Conservation (phyloP, 2,888 invertebrate species). For the Yponomeuta evonymella region DNA sequence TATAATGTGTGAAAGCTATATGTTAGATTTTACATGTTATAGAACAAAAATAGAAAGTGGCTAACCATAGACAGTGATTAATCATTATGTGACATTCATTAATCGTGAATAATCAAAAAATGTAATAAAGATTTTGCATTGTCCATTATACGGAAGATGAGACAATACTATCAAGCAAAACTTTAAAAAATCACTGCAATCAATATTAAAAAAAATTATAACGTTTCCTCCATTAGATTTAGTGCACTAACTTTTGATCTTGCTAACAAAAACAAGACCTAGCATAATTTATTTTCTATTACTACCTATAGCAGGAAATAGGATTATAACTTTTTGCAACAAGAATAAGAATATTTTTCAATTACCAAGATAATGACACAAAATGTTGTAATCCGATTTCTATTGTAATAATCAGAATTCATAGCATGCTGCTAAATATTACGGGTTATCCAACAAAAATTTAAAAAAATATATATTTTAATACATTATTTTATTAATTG, state of each 20-base stretch:
- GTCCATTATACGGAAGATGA: background rate
- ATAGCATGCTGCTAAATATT: background rate
- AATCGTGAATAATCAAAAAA: slow-evolving; percentile 3
- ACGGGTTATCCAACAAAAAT: background rate
- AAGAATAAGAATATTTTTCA: too few species aligned
- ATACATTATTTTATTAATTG: background rate
- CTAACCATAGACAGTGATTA: slow-evolving; percentile 70
- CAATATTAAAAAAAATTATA: background rate
- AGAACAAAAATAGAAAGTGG: slow-evolving; percentile 63
- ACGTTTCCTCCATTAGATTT: background rate
- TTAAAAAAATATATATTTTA: background rate
- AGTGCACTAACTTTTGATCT: slow-evolving; percentile 14
- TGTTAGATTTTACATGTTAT: slow-evolving; percentile 67
- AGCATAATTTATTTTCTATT: background rate
- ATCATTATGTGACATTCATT: slow-evolving; percentile 30
- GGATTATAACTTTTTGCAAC: background rate
- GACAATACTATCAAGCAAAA: background rate
- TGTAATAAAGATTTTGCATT: background rate
- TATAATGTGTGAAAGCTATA: slow-evolving; percentile 65
- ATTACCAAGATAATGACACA: background rate
- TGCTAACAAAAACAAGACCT: background rate
- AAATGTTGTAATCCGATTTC: background rate
- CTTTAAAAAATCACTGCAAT: background rate
- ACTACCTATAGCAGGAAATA: background rate
- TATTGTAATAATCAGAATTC: background rate